Conservation (phyloP, 2,888 invertebrate genomes). For the Aspidiotus destructor region DNA sequence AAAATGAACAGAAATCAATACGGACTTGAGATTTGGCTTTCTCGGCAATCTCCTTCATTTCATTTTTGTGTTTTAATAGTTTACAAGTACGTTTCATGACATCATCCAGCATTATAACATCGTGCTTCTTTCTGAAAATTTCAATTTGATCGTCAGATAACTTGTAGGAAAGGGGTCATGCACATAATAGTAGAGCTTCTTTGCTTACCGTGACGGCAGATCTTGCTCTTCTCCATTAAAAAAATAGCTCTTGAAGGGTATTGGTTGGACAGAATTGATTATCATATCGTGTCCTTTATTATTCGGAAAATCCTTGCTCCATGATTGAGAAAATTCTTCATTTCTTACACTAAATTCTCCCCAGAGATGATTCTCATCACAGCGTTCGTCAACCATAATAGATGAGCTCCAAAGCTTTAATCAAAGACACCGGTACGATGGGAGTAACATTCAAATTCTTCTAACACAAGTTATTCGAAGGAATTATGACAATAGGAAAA, state of each 20-base stretch:
- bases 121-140: slow-evolving; percentile 7
- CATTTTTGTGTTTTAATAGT: slow-evolving; percentile 17
- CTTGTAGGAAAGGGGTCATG: no score
- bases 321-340: not conserved
- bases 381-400: slow-evolving; percentile 13
- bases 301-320: slow-evolving; percentile 10
- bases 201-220: slow-evolving; percentile 4
- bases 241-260: slow-evolving; percentile 16
- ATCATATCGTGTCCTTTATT: slow-evolving; percentile 14
- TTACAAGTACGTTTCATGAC: slow-evolving; percentile 19
- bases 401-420: not conserved
- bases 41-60: slow-evolving; percentile 9
- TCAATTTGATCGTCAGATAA: not conserved
- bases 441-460: no score
- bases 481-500: no score
- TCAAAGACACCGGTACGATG: not conserved
- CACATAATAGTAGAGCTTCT: not conserved
- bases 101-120: slow-evolving; percentile 11
- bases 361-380: slow-evolving; percentile 12
- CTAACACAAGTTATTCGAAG: no score
- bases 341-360: slow-evolving; percentile 7
- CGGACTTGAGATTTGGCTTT: slow-evolving; percentile 10
- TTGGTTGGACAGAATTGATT: slow-evolving; percentile 13
- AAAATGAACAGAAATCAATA: not conserved
- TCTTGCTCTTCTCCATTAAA: slow-evolving; percentile 16